These are phyloP conservation scores for Sphaeridia pumilis DNA, from an alignment of 2,888 invertebrate species.

Conservation along the genomic window DNA sequence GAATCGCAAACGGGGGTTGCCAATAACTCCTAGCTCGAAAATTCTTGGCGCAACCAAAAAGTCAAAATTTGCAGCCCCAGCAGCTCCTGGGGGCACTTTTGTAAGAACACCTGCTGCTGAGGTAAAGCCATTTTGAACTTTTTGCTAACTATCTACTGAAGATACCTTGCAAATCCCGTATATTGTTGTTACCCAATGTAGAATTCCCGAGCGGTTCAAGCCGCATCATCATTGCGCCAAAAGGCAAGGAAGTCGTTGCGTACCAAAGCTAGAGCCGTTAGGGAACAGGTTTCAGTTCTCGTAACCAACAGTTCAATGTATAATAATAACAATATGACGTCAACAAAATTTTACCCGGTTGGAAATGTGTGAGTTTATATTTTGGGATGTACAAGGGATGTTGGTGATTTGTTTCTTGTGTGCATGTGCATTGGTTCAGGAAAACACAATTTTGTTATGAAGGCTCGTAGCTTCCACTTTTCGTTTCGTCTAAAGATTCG, in stretches of 20 bases:
- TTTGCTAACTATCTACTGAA: not conserved
- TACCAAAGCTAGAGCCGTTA: not conserved
- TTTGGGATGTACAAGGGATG: too few relatives aligned
- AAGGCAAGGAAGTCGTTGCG: not conserved
- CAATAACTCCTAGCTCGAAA: constrained; percentile 7
- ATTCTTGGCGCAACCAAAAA: not conserved
- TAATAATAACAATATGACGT: too few relatives aligned
- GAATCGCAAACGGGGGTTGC: constrained; percentile 7
- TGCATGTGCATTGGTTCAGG: too few relatives aligned
- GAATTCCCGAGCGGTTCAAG: not conserved
- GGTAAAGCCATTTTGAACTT: not conserved
- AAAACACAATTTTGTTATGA: too few relatives aligned
- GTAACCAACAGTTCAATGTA: not conserved
- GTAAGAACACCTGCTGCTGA: not conserved
- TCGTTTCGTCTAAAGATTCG: too few relatives aligned
- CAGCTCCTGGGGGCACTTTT: not conserved
- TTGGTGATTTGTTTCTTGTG: too few relatives aligned
- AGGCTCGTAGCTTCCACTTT: too few relatives aligned
- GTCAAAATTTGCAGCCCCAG: not conserved
- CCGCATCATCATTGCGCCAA: not conserved
- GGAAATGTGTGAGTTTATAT: too few relatives aligned
- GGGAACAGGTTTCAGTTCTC: not conserved
- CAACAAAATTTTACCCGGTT: too few relatives aligned
- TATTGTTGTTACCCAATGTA: not conserved
- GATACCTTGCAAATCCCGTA: not conserved